These are phyloP conservation scores for Gobius niger DNA, from an alignment of 2,113 vertebrate species.

Conservation along the genomic window DNA sequence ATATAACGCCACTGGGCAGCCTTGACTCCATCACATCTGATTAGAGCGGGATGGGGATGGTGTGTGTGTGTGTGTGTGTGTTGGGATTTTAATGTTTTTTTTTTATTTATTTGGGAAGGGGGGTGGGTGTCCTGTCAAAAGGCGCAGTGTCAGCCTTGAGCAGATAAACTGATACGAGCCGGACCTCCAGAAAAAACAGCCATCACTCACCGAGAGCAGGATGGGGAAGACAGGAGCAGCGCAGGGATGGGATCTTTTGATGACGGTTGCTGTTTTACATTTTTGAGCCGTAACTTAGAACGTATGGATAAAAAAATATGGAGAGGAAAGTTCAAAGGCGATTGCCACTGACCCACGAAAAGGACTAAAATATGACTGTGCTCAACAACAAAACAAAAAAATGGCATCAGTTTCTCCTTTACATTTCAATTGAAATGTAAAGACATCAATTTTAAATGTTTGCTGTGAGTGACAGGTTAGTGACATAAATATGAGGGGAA, in stretches of 20 bases:
- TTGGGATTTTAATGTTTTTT: background rate
- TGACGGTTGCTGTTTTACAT: background rate
- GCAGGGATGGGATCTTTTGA: background rate
- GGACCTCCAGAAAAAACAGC: constrained; percentile 66
- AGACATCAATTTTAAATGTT: too few relatives aligned
- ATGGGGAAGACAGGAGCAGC: background rate
- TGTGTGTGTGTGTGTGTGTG: constrained; percentile 57
- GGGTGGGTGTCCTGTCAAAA: constrained; percentile 78
- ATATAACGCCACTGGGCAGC: constrained; percentile 63
- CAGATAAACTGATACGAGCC: constrained; percentile 77
- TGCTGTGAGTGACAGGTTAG: too few relatives aligned
- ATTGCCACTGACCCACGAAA: too few relatives aligned
- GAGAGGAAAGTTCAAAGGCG: too few relatives aligned
- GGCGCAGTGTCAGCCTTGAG: constrained; percentile 79
- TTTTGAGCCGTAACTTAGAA: too few relatives aligned
- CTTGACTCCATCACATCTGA: constrained; percentile 75
- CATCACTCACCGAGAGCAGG: constrained; percentile 52
- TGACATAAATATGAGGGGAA: too few relatives aligned
- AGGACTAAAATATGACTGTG: too few relatives aligned
- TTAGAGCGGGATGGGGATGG: constrained; percentile 62
- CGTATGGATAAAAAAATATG: too few relatives aligned
- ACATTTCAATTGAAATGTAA: too few relatives aligned
- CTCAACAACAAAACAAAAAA: too few relatives aligned
- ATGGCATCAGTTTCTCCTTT: too few relatives aligned
- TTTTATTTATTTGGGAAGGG: constrained; percentile 32